phyloP scores from a whole-genome alignment of 2,113 vertebrate genomes.

The Lipotes vexillifer region DNA sequence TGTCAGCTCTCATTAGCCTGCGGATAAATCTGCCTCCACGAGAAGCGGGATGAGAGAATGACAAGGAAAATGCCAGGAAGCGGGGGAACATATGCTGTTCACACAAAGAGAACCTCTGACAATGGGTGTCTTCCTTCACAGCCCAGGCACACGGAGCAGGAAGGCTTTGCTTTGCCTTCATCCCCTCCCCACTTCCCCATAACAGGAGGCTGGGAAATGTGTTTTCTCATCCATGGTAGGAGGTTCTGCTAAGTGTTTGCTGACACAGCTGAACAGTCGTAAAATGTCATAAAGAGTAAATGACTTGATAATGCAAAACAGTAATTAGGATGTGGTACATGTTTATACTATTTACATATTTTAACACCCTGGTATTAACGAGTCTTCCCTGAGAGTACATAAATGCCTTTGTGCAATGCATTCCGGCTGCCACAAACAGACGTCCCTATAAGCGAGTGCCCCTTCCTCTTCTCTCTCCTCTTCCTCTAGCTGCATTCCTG shows the following conservation, averaged over 20 bases:
- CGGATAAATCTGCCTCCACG: constrained; percentile 76
- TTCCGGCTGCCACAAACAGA: constrained; percentile 26
- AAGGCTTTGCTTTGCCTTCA: neutral
- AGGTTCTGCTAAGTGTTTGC: constrained; percentile 74
- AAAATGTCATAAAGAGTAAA: constrained; percentile 80
- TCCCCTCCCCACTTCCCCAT: fast-evolving
- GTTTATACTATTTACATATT: constrained; percentile 82
- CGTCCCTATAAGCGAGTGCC: constrained; percentile 44
- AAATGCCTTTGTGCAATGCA: constrained; percentile 69
- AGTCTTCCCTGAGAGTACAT: constrained; percentile 73
- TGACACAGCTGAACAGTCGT: constrained; percentile 77
- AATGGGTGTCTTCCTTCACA: constrained; percentile 35
- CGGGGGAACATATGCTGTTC: constrained; percentile 73
- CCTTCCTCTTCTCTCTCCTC: constrained; percentile 44
- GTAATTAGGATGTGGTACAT: constrained; percentile 78
- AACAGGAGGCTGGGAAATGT: neutral
- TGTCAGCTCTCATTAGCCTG: constrained; percentile 79
- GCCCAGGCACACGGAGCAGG: constrained; percentile 23
- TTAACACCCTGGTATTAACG: constrained; percentile 80
- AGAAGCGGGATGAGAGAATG: constrained; percentile 58
- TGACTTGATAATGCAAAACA: constrained; percentile 79
- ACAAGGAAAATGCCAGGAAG: constrained; percentile 70
- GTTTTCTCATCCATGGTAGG: constrained; percentile 39
- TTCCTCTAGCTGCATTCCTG: constrained; percentile 7
- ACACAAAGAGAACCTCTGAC: constrained; percentile 63